Percentiles rank a stretch among this genome's conserved stretches.
phyloP scores from a whole-genome alignment of 2,113 vertebrate species.

The Mus musculus region GRCm39 chr6:104679501-104680000 shows the following conservation, averaged over 20 bases:
- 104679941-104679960: neutral
- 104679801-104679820: neutral
- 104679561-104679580: neutral
- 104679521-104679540: neutral
- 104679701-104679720: neutral
- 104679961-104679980: neutral
- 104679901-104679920: neutral
- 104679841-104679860: neutral
- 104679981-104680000: neutral
- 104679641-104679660: neutral
- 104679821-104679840: neutral
- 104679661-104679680: neutral
- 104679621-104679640: neutral
- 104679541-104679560: neutral
- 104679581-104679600: neutral
- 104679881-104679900: neutral
- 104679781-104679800: neutral
- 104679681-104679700: too few species aligned
- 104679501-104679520: neutral
- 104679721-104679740: neutral
- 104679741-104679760: neutral
- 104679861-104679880: neutral
- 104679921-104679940: neutral
- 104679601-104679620: neutral
- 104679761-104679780: neutral